A percentile compares a stretch with the other conserved stretches of the same genome.
Conservation (phyloP, 35 echinoderm and acorn worm species). For the Hemicentrotus pulcherrimus region DNA sequence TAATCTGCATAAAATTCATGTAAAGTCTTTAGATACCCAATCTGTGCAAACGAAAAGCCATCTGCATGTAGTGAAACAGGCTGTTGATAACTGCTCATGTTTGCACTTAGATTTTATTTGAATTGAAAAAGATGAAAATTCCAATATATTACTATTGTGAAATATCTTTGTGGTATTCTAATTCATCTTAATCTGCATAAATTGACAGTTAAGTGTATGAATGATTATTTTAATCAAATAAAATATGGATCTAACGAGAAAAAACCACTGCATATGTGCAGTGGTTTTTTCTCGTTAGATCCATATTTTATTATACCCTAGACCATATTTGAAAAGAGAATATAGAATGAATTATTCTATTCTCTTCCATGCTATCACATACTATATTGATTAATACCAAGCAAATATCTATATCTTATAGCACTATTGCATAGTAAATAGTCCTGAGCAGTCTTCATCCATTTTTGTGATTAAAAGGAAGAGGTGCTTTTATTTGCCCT, state of each 20-base stretch:
- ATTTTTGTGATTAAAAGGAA: slow-evolving; percentile 1
- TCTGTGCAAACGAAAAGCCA: no score
- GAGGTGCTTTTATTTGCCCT: no score
- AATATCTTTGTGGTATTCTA: neutral
- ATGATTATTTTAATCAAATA: neutral
- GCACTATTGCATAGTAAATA: neutral
- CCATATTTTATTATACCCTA: neutral
- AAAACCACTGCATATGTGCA: neutral
- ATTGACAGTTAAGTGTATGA: neutral
- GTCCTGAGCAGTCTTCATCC: neutral
- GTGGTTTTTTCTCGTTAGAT: no score
- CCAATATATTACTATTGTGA: neutral
- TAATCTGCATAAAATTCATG: no score
- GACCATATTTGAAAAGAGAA: neutral
- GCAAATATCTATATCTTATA: neutral
- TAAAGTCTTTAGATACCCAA: no score
- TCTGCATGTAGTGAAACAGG: no score
- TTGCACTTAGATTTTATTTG: no score
- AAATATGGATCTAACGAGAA: neutral
- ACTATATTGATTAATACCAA: neutral
- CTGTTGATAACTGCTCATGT: no score
- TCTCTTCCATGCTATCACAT: no score
- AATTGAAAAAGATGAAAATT: no score
- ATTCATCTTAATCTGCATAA: neutral
- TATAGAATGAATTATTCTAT: neutral